Percentiles rank a stretch among this genome's conserved stretches.
These are phyloP conservation scores for Agrypnia vestita DNA, from an alignment of 1,140 invertebrate genomes.

Conservation along the genomic window DNA sequence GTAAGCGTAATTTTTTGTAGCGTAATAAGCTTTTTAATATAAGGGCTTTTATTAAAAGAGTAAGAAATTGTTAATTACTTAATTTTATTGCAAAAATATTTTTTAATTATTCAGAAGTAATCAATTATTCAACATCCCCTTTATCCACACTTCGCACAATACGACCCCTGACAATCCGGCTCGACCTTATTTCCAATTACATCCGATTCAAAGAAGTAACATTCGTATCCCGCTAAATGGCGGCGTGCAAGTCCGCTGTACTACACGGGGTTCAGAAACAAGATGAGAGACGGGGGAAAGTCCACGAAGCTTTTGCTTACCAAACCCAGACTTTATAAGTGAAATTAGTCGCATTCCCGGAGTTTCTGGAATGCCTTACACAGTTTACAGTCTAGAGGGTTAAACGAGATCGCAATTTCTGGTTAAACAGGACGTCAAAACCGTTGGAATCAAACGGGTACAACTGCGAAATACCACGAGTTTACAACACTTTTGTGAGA, in stretches of 20 bases:
- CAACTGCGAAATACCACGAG: neutral
- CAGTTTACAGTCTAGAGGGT: constrained; percentile 42
- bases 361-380: constrained; percentile 45
- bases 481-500: no score
- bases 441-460: neutral
- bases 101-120: no score
- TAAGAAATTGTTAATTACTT: no score
- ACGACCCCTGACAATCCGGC: no score
- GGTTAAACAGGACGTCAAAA: constrained; percentile 35
- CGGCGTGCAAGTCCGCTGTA: constrained; percentile 2
- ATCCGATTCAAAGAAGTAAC: neutral
- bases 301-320: constrained; percentile 13
- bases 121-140: no score
- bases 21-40: no score
- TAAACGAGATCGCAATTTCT: constrained; percentile 53
- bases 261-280: constrained; percentile 7
- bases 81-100: no score
- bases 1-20: no score
- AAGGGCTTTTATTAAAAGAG: no score
- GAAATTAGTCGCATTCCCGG: constrained; percentile 59
- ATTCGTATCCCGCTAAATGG: constrained; percentile 2
- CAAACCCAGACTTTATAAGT: constrained; percentile 47
- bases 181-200: no score
- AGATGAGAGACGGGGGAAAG: neutral
- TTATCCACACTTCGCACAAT: no score